A percentile compares a stretch with the other conserved stretches of the same genome.
phyloP scores from a whole-genome alignment of 1,140 invertebrate species.

The Goniozus legneri region DNA sequence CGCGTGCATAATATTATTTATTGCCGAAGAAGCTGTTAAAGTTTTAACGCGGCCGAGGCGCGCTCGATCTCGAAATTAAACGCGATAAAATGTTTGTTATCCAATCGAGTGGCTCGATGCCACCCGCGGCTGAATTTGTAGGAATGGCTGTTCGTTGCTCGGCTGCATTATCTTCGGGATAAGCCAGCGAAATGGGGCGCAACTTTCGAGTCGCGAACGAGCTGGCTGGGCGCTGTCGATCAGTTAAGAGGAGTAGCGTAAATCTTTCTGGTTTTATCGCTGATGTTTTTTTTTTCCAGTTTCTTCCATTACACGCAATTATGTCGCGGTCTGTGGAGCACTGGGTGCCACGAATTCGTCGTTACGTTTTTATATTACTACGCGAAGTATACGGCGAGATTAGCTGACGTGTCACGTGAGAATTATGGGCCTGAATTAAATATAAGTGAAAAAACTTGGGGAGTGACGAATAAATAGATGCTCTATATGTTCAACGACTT shows the following conservation, averaged over 20 bases:
- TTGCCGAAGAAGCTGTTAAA: conserved; percentile 50
- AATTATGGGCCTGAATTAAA: too few relatives aligned
- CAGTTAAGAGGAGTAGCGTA: conserved; percentile 17
- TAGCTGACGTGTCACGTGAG: too few relatives aligned
- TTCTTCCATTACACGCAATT: too few relatives aligned
- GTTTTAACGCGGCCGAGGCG: conserved; percentile 43
- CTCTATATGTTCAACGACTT: too few relatives aligned
- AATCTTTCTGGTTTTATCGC: neutral
- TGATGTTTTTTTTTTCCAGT: neutral
- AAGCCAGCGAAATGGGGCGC: conserved; percentile 13
- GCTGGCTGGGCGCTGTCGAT: conserved; percentile 20
- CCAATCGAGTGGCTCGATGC: conserved; percentile 41
- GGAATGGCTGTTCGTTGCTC: conserved; percentile 1
- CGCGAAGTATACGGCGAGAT: too few relatives aligned
- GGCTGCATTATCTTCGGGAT: conserved; percentile 20
- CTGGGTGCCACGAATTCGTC: too few relatives aligned
- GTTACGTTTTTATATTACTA: too few relatives aligned
- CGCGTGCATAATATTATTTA: conserved; percentile 56
- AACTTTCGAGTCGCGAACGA: conserved; percentile 7
- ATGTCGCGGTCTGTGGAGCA: too few relatives aligned
- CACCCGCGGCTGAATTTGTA: conserved; percentile 4
- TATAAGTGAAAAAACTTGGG: too few relatives aligned
- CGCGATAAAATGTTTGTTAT: conserved; percentile 55
- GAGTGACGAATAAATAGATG: too few relatives aligned
- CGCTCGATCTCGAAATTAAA: conserved; percentile 48